Evolutionary conservation across 2,113 vertebrate species (phyloP).

Genomic region (Rhea pennata): DNA sequence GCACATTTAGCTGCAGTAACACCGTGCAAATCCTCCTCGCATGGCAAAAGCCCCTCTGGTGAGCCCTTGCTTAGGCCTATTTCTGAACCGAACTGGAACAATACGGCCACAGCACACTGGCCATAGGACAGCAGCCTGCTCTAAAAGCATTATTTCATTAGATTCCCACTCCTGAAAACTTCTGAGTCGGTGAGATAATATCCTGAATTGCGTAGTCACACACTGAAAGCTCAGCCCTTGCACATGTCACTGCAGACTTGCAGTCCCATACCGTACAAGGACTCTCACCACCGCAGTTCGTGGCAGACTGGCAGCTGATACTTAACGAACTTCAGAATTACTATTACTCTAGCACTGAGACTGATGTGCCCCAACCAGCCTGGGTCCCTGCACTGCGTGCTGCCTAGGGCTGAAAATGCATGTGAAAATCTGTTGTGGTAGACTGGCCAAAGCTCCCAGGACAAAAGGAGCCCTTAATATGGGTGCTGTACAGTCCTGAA

Average conservation of each 20-base stretch:
- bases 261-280: background rate
- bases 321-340: background rate
- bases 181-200: background rate
- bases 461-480: background rate
- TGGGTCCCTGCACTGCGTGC: background rate
- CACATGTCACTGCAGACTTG: background rate
- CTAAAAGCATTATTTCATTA: background rate
- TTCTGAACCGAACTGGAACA: background rate
- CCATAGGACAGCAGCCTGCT: background rate
- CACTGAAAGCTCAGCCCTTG: background rate
- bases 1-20: accelerated
- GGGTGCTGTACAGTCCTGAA: background rate
- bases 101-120: background rate
- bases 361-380: background rate
- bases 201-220: background rate
- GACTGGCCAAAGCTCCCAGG: background rate
- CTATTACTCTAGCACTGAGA: background rate
- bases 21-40: background rate
- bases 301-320: background rate
- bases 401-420: background rate
- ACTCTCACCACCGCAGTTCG: background rate
- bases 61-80: background rate
- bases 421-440: background rate
- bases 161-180: no score
- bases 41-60: background rate